Evolutionary conservation across 1,140 invertebrate species (phyloP).

Genomic region (Heterodera schachtii): DNA sequence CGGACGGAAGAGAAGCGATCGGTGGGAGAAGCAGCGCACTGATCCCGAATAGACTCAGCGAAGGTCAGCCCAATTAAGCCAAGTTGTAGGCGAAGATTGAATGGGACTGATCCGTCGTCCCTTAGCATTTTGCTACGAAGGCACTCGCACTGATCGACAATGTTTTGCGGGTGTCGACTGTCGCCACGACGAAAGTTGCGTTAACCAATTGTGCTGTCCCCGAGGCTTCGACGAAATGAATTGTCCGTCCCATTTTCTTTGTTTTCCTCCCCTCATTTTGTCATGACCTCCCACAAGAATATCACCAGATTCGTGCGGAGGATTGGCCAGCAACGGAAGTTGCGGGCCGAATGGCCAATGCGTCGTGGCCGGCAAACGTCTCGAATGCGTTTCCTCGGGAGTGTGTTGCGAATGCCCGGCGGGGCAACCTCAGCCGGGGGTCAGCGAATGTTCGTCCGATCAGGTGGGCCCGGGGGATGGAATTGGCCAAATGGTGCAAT

Average conservation of each 20-base stretch:
- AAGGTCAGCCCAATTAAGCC: background rate
- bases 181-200: constrained; percentile 14
- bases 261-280: background rate
- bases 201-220: constrained; percentile 33
- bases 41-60: background rate
- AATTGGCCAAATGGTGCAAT: too few relatives aligned
- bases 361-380: background rate
- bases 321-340: constrained; percentile 9
- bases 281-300: too few relatives aligned
- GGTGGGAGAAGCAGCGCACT: background rate
- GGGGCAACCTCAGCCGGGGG: constrained; percentile 7
- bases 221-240: constrained; percentile 15
- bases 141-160: constrained; percentile 1
- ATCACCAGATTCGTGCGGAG: constrained; percentile 28
- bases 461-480: background rate
- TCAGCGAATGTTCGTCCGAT: background rate
- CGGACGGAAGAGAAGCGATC: background rate
- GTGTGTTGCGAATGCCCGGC: constrained; percentile 22
- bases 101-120: background rate
- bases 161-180: constrained; percentile 10
- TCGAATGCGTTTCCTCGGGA: constrained; percentile 14
- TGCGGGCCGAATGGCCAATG: constrained; percentile 26
- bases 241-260: constrained; percentile 14
- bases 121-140: constrained; percentile 32
- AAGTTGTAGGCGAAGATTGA: too few relatives aligned